Evolutionary conservation across 2,888 invertebrate species (phyloP).

Genomic region (Dolomedes plantarius): DNA sequence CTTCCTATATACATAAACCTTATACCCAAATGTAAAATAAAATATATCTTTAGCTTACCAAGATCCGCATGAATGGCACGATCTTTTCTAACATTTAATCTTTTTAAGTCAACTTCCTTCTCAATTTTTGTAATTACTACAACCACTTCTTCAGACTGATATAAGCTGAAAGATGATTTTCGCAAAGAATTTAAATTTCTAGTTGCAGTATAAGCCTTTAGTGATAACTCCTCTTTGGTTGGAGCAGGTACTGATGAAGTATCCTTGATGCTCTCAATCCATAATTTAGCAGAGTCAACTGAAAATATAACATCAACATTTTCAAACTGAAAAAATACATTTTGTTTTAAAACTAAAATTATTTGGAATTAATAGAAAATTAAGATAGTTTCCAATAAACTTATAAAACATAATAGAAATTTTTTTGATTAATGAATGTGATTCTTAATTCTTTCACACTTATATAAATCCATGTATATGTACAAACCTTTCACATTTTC

Average conservation of each 20-base stretch:
- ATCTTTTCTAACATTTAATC: slow-evolving; percentile 86
- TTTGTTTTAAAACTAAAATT: too few relatives aligned
- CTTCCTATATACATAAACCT: too few relatives aligned
- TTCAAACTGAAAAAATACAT: too few relatives aligned
- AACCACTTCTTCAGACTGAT: slow-evolving; percentile 81
- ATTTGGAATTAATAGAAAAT: too few relatives aligned
- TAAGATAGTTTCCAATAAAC: too few relatives aligned
- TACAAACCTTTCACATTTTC: slow-evolving; percentile 53
- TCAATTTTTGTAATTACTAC: slow-evolving; percentile 83
- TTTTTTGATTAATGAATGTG: too few relatives aligned
- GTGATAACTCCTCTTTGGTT: slow-evolving; percentile 77
- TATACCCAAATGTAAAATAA: too few relatives aligned
- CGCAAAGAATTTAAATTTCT: slow-evolving; percentile 76
- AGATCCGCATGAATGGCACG: slow-evolving; percentile 89
- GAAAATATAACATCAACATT: too few relatives aligned
- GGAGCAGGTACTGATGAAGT: slow-evolving; percentile 72
- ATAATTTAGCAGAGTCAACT: slow-evolving; percentile 74
- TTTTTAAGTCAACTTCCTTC: slow-evolving; percentile 84
- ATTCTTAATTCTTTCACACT: too few relatives aligned
- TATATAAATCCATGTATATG: too few relatives aligned
- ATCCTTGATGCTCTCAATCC: slow-evolving; percentile 71
- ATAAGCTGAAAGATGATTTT: slow-evolving; percentile 80
- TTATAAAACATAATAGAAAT: too few relatives aligned
- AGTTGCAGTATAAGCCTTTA: slow-evolving; percentile 76
- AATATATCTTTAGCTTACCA: slow-evolving; percentile 78